Percentiles rank a stretch among this genome's conserved stretches.
These are phyloP conservation scores for Abrostola triplasia DNA, from an alignment of 2,888 invertebrate species.

Conservation along the genomic window DNA sequence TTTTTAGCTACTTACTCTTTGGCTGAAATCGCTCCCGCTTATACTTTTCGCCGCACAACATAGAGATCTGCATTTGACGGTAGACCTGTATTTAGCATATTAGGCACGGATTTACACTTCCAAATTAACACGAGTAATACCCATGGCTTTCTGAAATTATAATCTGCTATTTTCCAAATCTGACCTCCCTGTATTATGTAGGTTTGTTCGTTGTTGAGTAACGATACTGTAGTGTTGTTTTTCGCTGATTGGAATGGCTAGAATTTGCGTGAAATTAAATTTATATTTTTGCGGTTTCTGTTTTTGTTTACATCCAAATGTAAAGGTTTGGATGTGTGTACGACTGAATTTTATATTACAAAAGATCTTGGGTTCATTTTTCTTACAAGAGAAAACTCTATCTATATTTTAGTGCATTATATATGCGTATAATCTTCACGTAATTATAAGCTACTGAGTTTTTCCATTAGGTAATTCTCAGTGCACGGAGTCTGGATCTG, in stretches of 20 bases:
- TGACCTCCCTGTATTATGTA: slow-evolving; percentile 10
- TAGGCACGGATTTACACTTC: slow-evolving; percentile 73
- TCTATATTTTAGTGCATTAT: too few relatives aligned
- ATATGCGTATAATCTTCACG: too few relatives aligned
- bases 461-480: too few relatives aligned
- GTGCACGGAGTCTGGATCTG: too few relatives aligned
- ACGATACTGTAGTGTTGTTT: slow-evolving; percentile 5
- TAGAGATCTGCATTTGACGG: slow-evolving; percentile 77
- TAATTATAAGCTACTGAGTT: too few relatives aligned
- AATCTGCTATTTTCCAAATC: slow-evolving; percentile 43
- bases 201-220: slow-evolving; percentile 14
- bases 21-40: slow-evolving; percentile 7
- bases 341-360: too few relatives aligned
- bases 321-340: too few relatives aligned
- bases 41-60: slow-evolving; percentile 51
- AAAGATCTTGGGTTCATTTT: too few relatives aligned
- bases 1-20: too few relatives aligned
- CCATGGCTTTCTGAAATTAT: slow-evolving; percentile 56
- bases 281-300: too few relatives aligned
- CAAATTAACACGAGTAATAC: slow-evolving; percentile 71
- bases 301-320: too few relatives aligned
- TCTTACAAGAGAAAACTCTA: too few relatives aligned
- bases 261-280: neutral
- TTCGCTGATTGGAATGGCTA: neutral
- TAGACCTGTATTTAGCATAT: slow-evolving; percentile 80